A percentile compares a stretch with the other conserved stretches of the same genome.
phyloP scores from a whole-genome alignment of 2,797 vertebrate genomes.

The Acanthornis magna region DNA sequence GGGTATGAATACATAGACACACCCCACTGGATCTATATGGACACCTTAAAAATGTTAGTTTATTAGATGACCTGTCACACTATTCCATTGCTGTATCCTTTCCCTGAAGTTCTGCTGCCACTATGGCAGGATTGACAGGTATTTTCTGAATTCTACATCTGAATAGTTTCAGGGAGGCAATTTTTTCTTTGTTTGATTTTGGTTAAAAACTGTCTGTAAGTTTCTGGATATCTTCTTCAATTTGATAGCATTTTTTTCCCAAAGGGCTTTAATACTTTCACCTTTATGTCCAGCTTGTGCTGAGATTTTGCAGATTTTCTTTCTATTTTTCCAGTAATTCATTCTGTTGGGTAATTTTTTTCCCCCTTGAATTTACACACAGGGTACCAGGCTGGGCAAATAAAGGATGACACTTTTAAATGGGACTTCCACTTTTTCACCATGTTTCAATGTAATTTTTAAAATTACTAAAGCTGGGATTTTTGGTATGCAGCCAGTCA shows the following conservation, averaged over 20 bases:
- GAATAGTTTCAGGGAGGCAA: constrained; percentile 2
- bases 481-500: not conserved
- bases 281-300: not conserved
- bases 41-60: not conserved
- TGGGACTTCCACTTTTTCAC: not conserved
- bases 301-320: not conserved
- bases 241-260: not conserved
- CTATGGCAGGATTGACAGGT: constrained; percentile 2
- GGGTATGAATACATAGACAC: not conserved
- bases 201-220: constrained; percentile 23
- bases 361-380: not conserved
- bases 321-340: not conserved
- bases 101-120: constrained; percentile 44
- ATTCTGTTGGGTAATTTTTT: not conserved
- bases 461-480: not conserved
- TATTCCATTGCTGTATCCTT: constrained; percentile 28
- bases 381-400: not conserved
- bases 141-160: constrained; percentile 4
- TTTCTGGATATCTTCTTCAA: not conserved
- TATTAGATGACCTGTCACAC: constrained; percentile 19
- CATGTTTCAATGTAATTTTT: not conserved
- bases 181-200: constrained; percentile 45
- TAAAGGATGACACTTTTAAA: not conserved
- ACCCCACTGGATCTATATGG: not conserved
- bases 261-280: not conserved